A percentile compares a stretch with the other conserved stretches of the same genome.
Evolutionary conservation across 2,888 invertebrate species (phyloP).

Genomic region (Micoletzkya japonica): DNA sequence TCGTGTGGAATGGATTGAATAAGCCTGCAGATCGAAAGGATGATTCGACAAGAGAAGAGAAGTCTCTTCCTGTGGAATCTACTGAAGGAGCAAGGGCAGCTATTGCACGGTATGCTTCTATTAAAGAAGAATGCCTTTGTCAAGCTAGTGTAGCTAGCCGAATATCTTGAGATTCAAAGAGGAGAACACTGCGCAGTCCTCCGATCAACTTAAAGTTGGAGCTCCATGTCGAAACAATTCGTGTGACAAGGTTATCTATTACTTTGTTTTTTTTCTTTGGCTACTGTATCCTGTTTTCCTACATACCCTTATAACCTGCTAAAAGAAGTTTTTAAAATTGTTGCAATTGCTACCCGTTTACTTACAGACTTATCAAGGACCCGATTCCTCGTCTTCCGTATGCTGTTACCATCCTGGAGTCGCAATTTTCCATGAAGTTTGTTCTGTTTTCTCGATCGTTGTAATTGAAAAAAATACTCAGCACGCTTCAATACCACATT

Average conservation of each 20-base stretch:
- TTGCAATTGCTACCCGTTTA: background rate
- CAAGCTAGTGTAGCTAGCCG: conserved; percentile 21
- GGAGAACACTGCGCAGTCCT: conserved; percentile 16
- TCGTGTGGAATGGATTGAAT: conserved; percentile 62
- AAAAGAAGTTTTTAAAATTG: background rate
- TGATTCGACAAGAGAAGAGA: conserved; percentile 26
- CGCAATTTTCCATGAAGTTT: conserved; percentile 40
- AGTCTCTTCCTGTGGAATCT: conserved; percentile 33
- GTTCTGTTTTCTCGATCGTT: background rate
- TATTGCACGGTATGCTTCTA: conserved; percentile 33
- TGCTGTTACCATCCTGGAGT: conserved; percentile 51
- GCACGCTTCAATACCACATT: no score
- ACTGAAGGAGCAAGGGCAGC: conserved; percentile 39
- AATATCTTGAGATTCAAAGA: conserved; percentile 21
- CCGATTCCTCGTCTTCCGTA: conserved; percentile 28
- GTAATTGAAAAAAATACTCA: no score
- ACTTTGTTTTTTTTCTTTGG: background rate
- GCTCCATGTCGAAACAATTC: conserved; percentile 53
- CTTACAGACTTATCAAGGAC: conserved; percentile 39
- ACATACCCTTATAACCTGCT: background rate
- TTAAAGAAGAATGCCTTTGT: conserved; percentile 10
- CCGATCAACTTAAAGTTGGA: conserved; percentile 42
- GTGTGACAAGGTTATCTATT: conserved; percentile 41
- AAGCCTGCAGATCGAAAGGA: conserved; percentile 52
- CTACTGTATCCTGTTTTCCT: background rate